Percentiles rank a stretch among this genome's conserved stretches.
phyloP scores from a whole-genome alignment of 1,140 invertebrate species.

The Lasaia peninsularis region DNA sequence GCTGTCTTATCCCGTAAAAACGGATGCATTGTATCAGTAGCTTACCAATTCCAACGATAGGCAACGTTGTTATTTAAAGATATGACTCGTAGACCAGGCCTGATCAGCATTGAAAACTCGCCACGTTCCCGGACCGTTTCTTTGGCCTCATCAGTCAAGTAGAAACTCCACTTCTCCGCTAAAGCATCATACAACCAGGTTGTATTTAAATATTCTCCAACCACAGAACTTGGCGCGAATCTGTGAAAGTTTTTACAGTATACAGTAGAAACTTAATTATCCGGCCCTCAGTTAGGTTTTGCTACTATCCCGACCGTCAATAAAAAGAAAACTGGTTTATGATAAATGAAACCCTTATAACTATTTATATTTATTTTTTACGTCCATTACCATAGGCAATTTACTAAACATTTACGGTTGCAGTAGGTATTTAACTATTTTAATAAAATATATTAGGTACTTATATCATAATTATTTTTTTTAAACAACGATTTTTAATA shows the following conservation, averaged over 20 bases:
- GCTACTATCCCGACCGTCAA: too few species aligned
- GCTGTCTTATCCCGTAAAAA: background rate
- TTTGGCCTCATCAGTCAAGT: conserved; percentile 81
- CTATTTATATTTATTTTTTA: too few species aligned
- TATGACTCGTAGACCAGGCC: conserved; percentile 84
- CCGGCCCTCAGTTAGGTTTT: too few species aligned
- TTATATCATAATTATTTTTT: too few species aligned
- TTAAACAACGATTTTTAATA: too few species aligned
- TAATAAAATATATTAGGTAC: too few species aligned
- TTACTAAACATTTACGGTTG: too few species aligned
- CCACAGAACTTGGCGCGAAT: conserved; percentile 76
- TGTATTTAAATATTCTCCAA: conserved; percentile 75
- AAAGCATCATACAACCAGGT: conserved; percentile 84
- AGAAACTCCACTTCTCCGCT: conserved; percentile 81
- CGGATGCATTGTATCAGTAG: background rate
- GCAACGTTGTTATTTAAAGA: conserved; percentile 86
- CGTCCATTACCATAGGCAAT: too few species aligned
- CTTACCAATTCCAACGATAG: conserved; percentile 85
- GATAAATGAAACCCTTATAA: too few species aligned
- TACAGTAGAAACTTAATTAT: too few species aligned
- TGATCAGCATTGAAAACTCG: conserved; percentile 82
- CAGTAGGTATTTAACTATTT: too few species aligned
- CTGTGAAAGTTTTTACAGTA: conserved; percentile 50
- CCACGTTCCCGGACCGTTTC: conserved; percentile 81
- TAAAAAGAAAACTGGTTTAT: too few species aligned